phyloP scores from a whole-genome alignment of 2,113 vertebrate species.

The Lagopus leucura region DNA sequence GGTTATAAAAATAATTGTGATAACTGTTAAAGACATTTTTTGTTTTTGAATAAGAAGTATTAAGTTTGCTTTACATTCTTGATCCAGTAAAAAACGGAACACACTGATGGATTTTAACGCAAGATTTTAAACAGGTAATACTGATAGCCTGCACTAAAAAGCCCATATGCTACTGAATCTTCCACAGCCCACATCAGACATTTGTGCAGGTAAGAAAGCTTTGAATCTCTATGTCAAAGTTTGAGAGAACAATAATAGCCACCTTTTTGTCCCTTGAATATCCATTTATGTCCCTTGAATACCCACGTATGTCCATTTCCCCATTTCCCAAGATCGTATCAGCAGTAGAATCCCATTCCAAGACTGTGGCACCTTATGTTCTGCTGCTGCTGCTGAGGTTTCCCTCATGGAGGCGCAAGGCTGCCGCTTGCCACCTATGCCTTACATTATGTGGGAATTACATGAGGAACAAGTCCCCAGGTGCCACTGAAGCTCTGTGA shows the following conservation, averaged over 20 bases:
- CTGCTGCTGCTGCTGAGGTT: background rate
- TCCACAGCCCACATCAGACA: background rate
- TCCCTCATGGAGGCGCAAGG: background rate
- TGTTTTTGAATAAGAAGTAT: background rate
- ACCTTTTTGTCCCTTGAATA: background rate
- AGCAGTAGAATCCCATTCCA: fast-evolving
- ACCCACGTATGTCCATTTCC: background rate
- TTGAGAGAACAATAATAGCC: background rate
- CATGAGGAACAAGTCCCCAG: background rate
- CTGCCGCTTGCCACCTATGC: fast-evolving
- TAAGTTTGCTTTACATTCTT: background rate
- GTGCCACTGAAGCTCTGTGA: fast-evolving
- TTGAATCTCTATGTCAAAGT: background rate
- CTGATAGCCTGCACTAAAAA: background rate
- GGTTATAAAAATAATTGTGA: slow-evolving; percentile 45
- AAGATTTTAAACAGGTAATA: background rate
- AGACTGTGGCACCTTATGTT: fast-evolving
- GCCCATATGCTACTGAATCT: background rate
- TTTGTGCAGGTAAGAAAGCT: background rate
- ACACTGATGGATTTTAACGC: background rate
- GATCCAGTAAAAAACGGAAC: background rate
- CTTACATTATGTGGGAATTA: fast-evolving
- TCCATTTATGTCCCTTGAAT: background rate
- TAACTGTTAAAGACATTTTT: background rate
- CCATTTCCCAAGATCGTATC: background rate